Evolutionary conservation across 2,888 invertebrate species (phyloP).

Genomic region (Clunio marinus): DNA sequence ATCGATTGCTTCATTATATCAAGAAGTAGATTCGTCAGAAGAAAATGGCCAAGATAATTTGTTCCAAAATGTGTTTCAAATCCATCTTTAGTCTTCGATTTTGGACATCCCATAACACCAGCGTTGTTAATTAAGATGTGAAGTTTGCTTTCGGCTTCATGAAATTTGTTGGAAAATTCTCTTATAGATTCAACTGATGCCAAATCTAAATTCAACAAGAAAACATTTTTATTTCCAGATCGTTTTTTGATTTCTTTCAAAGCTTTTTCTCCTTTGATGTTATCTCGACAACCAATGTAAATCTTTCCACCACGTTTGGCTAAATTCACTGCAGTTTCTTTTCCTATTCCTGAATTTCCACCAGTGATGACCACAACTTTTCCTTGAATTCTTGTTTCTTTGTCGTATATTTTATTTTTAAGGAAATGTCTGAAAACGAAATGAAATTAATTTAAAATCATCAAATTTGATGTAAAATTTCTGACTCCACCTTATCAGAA

Average conservation of each 20-base stretch:
- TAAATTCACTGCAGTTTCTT: constrained; percentile 66
- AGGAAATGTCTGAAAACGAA: constrained; percentile 54
- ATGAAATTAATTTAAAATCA: constrained; percentile 14
- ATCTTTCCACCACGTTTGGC: constrained; percentile 73
- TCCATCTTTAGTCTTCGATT: constrained; percentile 62
- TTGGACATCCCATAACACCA: constrained; percentile 69
- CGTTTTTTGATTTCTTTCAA: constrained; percentile 64
- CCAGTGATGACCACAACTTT: constrained; percentile 77
- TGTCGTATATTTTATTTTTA: constrained; percentile 60
- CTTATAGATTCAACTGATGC: constrained; percentile 66
- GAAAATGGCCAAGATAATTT: constrained; percentile 63
- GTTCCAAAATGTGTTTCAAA: constrained; percentile 64
- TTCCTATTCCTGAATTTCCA: constrained; percentile 77
- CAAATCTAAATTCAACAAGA: constrained; percentile 72
- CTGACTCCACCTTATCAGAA: neutral
- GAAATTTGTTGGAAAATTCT: constrained; percentile 60
- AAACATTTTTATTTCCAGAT: constrained; percentile 66
- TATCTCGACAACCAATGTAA: constrained; percentile 80
- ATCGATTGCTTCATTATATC: constrained; percentile 57
- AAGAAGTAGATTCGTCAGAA: constrained; percentile 58
- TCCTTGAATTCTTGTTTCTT: constrained; percentile 54
- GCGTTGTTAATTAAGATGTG: constrained; percentile 78
- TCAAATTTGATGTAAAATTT: constrained; percentile 5
- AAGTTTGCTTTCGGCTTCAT: constrained; percentile 55
- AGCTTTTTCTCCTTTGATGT: constrained; percentile 67